A percentile compares a stretch with the other conserved stretches of the same genome.
These are phyloP conservation scores for Petrocephalus schoutedeni DNA, from an alignment of 2,797 vertebrate genomes.

Conservation along the genomic window DNA sequence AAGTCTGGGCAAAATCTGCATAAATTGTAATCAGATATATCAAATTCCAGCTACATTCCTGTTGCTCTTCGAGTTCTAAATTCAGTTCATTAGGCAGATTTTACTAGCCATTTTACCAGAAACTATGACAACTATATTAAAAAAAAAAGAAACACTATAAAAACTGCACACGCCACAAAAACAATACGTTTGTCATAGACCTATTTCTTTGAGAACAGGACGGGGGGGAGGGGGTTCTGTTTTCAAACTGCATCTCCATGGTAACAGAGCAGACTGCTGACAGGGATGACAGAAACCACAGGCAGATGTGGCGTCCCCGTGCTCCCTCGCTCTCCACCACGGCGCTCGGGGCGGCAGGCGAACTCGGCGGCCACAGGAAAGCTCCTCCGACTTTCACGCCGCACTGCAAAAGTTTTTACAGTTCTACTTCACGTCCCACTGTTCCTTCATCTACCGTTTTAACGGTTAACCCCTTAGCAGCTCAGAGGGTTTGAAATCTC, in stretches of 20 bases:
- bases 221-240: not conserved
- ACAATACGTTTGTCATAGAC: not conserved
- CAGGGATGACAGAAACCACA: conserved; percentile 5
- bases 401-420: not conserved
- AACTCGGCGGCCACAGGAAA: not conserved
- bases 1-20: not conserved
- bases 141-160: not conserved
- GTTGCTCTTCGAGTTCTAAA: not conserved
- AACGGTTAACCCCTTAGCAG: not conserved
- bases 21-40: not conserved
- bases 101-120: not conserved
- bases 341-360: not conserved
- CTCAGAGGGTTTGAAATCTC: not conserved
- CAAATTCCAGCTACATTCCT: not conserved
- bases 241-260: conserved; percentile 1
- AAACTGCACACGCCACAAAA: not conserved
- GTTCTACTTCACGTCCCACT: not conserved
- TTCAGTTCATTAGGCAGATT: not conserved
- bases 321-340: not conserved
- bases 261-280: conserved; percentile 18
- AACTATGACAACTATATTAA: not conserved
- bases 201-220: not conserved
- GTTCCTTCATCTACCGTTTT: not conserved
- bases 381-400: not conserved
- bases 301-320: not conserved